Evolutionary conservation across 1,140 invertebrate genomes (phyloP).

Genomic region (Bombus picipes): DNA sequence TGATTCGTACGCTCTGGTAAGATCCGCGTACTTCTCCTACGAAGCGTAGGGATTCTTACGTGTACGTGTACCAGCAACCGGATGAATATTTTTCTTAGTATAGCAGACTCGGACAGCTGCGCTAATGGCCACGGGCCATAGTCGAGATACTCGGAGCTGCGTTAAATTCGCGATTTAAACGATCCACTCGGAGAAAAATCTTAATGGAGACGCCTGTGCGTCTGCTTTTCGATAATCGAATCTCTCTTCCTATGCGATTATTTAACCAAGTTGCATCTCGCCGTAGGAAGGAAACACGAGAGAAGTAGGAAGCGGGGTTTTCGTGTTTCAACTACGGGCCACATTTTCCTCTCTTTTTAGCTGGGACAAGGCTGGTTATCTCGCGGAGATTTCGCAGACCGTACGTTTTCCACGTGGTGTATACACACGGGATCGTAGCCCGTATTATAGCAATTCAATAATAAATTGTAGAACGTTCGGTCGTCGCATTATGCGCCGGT

Average conservation of each 20-base stretch:
- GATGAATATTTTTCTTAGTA: slow-evolving; percentile 15
- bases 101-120: slow-evolving; percentile 4
- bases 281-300: too few species aligned
- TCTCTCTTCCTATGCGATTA: neutral
- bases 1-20: too few species aligned
- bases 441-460: slow-evolving; percentile 79
- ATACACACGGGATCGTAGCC: slow-evolving; percentile 28
- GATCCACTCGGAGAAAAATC: neutral
- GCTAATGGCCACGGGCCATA: slow-evolving; percentile 25
- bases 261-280: neutral
- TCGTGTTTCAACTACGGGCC: neutral
- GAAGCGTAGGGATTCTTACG: too few species aligned
- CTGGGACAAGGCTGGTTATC: slow-evolving; percentile 6
- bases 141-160: neutral
- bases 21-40: too few species aligned
- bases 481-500: slow-evolving; percentile 75
- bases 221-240: neutral
- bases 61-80: too few species aligned
- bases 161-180: slow-evolving; percentile 24
- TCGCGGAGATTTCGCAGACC: slow-evolving; percentile 1
- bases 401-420: slow-evolving; percentile 53
- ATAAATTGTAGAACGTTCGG: slow-evolving; percentile 78
- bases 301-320: slow-evolving; percentile 1
- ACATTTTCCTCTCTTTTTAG: neutral
- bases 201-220: slow-evolving; percentile 17